Evolutionary conservation across 2,888 invertebrate species (phyloP).

Genomic region (Diplolepis rosae): DNA sequence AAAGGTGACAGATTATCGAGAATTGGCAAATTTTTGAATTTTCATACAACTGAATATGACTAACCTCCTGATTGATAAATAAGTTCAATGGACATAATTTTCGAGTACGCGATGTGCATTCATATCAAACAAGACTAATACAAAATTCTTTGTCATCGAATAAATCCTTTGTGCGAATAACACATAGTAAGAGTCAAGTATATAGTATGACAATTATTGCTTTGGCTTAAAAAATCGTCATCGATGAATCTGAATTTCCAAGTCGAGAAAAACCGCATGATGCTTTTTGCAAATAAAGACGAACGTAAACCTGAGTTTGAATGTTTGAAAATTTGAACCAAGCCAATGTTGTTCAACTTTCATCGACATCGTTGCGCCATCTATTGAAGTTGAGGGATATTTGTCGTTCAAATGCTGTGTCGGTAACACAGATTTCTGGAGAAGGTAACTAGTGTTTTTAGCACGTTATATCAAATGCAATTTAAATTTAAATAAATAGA

Average conservation of each 20-base stretch:
- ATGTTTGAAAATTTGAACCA: too few species aligned
- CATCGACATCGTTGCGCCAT: not conserved
- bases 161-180: not conserved
- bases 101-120: slow-evolving; percentile 29
- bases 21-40: not conserved
- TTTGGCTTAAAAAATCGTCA: not conserved
- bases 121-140: slow-evolving; percentile 1
- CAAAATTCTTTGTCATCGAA: not conserved
- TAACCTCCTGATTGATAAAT: slow-evolving; percentile 38
- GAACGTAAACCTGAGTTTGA: slow-evolving; percentile 29
- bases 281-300: slow-evolving; percentile 41
- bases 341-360: not conserved
- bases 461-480: too few species aligned
- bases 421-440: slow-evolving; percentile 5
- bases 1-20: not conserved
- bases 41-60: slow-evolving; percentile 34
- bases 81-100: slow-evolving; percentile 40
- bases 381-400: not conserved
- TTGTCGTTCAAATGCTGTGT: not conserved
- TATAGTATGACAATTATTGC: not conserved
- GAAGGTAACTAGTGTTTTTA: not conserved
- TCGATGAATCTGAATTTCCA: slow-evolving; percentile 19
- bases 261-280: slow-evolving; percentile 31
- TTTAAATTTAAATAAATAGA: too few species aligned
- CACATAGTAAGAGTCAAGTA: not conserved